Percentiles rank a stretch among this genome's conserved stretches.
These are phyloP conservation scores for Pristionchus pacificus DNA, from an alignment of 1,140 invertebrate genomes.

Conservation along the genomic window DNA sequence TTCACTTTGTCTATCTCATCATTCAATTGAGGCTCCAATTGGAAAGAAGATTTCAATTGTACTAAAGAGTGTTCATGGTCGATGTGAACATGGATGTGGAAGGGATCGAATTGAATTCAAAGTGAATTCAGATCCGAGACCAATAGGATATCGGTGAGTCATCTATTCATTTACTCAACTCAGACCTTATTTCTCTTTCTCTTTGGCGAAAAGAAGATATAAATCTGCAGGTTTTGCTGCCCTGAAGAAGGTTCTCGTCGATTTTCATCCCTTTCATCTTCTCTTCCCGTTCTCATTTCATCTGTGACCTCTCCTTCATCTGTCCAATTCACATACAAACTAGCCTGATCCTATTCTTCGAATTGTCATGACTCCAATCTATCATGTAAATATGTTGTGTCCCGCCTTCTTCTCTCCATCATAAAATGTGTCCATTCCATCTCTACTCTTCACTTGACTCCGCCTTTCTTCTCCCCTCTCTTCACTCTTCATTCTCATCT, in stretches of 20 bases:
- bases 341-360: not conserved
- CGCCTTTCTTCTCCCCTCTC: not conserved
- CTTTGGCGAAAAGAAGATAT: not conserved
- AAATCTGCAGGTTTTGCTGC: conserved; percentile 28
- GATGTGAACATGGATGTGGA: conserved; percentile 23
- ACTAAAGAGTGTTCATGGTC: conserved; percentile 17
- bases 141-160: conserved; percentile 20
- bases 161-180: not conserved
- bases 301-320: not conserved
- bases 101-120: conserved; percentile 26
- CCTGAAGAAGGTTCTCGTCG: conserved; percentile 5
- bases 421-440: not conserved
- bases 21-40: conserved; percentile 19
- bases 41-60: conserved; percentile 23
- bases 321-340: not conserved
- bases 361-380: not conserved
- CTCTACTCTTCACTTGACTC: not conserved
- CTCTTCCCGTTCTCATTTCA: not conserved
- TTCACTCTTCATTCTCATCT: conserved; percentile 2
- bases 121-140: conserved; percentile 22
- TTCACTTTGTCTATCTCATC: not conserved
- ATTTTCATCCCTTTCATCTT: conserved; percentile 22
- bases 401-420: not conserved
- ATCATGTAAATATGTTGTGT: not conserved
- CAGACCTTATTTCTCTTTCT: not conserved